Percentiles rank a stretch among this genome's conserved stretches.
Conservation (phyloP, 2,113 vertebrate genomes). For the Arothron firmamentum region DNA sequence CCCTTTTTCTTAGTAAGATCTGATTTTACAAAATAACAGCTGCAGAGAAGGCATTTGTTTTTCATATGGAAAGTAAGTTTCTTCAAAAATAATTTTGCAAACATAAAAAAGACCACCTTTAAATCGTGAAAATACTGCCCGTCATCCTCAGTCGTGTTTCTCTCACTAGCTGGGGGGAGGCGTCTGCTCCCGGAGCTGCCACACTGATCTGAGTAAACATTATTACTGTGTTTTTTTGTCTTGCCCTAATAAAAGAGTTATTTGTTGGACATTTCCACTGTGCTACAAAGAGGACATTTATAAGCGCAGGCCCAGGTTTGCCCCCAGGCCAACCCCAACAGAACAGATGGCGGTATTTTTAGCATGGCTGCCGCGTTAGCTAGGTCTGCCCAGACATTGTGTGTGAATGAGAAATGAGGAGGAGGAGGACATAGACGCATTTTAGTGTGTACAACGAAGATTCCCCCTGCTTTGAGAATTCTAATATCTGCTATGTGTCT, state of each 20-base stretch:
- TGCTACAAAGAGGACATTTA: constrained; percentile 98
- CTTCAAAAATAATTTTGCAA: too few relatives aligned
- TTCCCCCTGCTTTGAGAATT: constrained; percentile 12
- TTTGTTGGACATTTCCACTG: constrained; percentile 98
- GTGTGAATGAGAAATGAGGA: constrained; percentile 24
- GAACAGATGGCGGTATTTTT: constrained; percentile 94
- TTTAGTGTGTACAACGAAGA: constrained; percentile 1
- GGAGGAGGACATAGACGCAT: not conserved
- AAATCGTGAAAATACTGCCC: not conserved
- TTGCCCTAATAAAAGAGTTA: constrained; percentile 96
- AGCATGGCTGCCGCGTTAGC: constrained; percentile 69
- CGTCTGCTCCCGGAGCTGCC: constrained; percentile 73
- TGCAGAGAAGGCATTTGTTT: too few relatives aligned
- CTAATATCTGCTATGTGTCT: too few relatives aligned
- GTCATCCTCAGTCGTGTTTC: constrained; percentile 5
- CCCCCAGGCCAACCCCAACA: constrained; percentile 85
- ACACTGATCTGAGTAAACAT: constrained; percentile 94
- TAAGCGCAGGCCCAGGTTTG: constrained; percentile 77
- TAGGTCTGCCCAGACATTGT: constrained; percentile 71
- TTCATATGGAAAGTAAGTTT: too few relatives aligned
- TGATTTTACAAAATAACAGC: too few relatives aligned
- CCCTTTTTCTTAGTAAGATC: too few relatives aligned
- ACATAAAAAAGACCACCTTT: not conserved
- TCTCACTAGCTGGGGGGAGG: constrained; percentile 10
- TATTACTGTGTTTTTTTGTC: constrained; percentile 97